Percentiles rank a stretch among this genome's conserved stretches.
Conservation (phyloP, 2,888 invertebrate species). For the Cabera pusaria region DNA sequence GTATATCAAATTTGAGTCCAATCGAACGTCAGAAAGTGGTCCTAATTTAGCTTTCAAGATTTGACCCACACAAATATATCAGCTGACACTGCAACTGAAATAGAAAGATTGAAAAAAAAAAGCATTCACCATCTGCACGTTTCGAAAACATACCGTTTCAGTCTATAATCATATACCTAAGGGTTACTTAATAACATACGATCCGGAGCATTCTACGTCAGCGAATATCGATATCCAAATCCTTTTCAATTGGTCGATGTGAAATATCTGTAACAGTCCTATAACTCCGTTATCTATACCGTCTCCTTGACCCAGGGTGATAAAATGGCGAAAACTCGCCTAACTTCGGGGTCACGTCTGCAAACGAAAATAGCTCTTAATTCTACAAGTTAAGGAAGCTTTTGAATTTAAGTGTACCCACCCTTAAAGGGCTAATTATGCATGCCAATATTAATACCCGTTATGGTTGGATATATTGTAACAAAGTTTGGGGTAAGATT, state of each 20-base stretch:
- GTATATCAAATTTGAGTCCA: no score
- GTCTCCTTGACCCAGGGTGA: conserved; percentile 37
- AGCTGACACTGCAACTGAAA: no score
- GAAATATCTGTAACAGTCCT: conserved; percentile 21
- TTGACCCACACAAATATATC: no score
- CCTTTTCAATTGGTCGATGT: conserved; percentile 20
- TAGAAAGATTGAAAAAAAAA: no score
- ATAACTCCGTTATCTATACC: conserved; percentile 26
- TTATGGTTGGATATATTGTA: not conserved
- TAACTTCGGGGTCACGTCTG: conserved; percentile 20
- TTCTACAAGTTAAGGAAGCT: not conserved
- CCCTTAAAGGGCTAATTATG: conserved; percentile 24
- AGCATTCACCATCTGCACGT: no score
- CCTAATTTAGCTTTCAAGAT: no score
- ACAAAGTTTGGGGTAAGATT: no score
- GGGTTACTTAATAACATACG: conserved; percentile 2
- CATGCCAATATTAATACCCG: conserved; percentile 21
- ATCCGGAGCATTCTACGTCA: not conserved
- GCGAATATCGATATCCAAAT: conserved; percentile 20
- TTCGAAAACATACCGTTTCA: no score
- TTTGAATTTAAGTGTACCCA: not conserved
- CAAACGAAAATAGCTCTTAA: conserved; percentile 4
- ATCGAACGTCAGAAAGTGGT: no score
- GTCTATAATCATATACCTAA: no score
- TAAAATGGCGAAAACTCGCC: conserved; percentile 40